Conservation (phyloP, 2,797 vertebrate genomes). For the Sebastiscus albofasciatus region DNA sequence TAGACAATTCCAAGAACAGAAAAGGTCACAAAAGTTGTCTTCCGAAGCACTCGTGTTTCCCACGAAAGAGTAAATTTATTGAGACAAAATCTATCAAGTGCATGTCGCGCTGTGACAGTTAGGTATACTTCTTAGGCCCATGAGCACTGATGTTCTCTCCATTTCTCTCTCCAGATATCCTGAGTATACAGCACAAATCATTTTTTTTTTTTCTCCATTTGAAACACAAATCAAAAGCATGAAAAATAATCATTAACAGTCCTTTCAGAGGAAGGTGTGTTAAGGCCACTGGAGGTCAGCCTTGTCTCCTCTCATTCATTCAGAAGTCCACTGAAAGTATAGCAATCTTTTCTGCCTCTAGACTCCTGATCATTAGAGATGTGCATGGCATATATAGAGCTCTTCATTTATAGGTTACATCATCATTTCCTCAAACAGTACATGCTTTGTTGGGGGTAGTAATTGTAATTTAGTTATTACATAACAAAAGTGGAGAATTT, state of each 20-base stretch:
- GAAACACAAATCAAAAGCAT: conserved; percentile 93
- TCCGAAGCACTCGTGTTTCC: conserved; percentile 93
- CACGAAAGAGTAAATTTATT: conserved; percentile 99
- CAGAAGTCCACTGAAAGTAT: conserved; percentile 60
- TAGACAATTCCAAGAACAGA: conserved; percentile 84
- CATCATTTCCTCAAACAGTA: conserved; percentile 27
- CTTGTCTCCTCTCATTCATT: conserved; percentile 49
- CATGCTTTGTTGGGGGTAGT: conserved; percentile 53
- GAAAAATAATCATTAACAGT: conserved; percentile 89
- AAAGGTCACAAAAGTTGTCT: conserved; percentile 92
- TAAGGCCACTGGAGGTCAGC: conserved; percentile 75
- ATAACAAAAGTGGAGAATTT: neutral
- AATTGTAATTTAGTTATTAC: neutral
- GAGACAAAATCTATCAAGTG: conserved; percentile 95
- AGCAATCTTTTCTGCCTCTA: conserved; percentile 72
- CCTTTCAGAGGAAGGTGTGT: conserved; percentile 86
- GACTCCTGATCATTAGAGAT: conserved; percentile 37
- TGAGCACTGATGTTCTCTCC: conserved; percentile 91
- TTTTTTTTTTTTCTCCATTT: conserved; percentile 87
- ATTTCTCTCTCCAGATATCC: conserved; percentile 92
- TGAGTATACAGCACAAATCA: conserved; percentile 94
- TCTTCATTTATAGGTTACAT: conserved; percentile 44
- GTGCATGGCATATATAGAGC: conserved; percentile 35
- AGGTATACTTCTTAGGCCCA: conserved; percentile 88
- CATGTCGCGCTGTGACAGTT: conserved; percentile 88